These are phyloP conservation scores for Diphyllodes magnificus DNA, from an alignment of 2,113 vertebrate genomes.

Conservation along the genomic window DNA sequence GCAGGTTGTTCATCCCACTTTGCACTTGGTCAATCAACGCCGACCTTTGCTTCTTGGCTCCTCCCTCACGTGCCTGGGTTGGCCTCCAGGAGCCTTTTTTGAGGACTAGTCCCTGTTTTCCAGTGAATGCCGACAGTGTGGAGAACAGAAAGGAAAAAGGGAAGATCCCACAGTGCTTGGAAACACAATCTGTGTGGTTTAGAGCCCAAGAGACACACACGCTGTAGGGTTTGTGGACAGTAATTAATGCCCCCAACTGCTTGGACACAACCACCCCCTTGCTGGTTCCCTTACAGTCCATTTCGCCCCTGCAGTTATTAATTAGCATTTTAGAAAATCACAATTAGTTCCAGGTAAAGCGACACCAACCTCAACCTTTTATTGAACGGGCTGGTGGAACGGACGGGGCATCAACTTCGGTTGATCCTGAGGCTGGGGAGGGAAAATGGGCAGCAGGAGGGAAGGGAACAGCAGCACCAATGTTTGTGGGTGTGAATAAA, in stretches of 20 bases:
- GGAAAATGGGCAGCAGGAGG: neutral
- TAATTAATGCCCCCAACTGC: neutral
- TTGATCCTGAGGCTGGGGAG: neutral
- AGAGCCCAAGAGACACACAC: neutral
- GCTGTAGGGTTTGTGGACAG: neutral
- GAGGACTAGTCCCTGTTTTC: neutral
- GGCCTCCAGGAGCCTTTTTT: neutral
- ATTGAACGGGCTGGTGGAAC: neutral
- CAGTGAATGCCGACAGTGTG: neutral
- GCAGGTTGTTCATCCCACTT: neutral
- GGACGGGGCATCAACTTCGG: neutral
- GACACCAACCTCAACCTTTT: neutral
- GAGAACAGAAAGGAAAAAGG: neutral
- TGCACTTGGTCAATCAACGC: neutral
- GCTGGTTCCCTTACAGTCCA: neutral
- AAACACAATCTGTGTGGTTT: neutral
- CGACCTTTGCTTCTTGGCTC: neutral
- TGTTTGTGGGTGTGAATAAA: fast-evolving
- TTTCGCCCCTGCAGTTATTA: neutral
- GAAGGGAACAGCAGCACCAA: neutral
- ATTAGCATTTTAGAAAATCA: neutral
- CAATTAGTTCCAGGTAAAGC: neutral
- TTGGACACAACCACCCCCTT: neutral
- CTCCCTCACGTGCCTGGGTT: neutral
- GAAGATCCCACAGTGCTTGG: neutral